Percentiles rank a stretch among this genome's conserved stretches.
Evolutionary conservation across 2,113 vertebrate genomes (phyloP).

Genomic region (Speoplatyrhinus poulsoni): DNA sequence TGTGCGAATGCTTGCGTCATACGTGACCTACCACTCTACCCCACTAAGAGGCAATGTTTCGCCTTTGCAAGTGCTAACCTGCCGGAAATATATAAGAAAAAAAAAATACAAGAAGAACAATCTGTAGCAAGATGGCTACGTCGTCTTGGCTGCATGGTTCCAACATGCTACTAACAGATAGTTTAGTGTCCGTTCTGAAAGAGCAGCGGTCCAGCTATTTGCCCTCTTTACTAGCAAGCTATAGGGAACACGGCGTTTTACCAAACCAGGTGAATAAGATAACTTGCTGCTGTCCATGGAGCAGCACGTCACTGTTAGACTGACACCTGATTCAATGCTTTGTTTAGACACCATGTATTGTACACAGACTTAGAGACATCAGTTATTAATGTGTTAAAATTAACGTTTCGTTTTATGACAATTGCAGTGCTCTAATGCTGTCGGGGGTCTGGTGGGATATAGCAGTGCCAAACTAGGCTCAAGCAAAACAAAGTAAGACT

Average conservation of each 20-base stretch:
- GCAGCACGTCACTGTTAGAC: too few species aligned
- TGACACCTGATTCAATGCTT: constrained; percentile 11
- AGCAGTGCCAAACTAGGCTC: constrained; percentile 80
- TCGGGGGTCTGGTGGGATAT: constrained; percentile 79
- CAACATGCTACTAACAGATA: constrained; percentile 72
- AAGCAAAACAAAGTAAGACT: constrained; percentile 83
- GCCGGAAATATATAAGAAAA: neutral
- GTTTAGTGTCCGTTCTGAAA: constrained; percentile 73
- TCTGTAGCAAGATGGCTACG: constrained; percentile 73
- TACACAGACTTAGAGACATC: neutral
- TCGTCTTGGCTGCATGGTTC: constrained; percentile 75
- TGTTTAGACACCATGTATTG: constrained; percentile 3
- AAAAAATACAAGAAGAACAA: neutral
- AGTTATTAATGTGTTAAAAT: neutral
- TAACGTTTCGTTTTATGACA: constrained; percentile 3
- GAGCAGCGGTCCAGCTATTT: constrained; percentile 73
- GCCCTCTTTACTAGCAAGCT: constrained; percentile 66
- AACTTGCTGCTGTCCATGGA: too few species aligned
- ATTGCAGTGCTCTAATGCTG: constrained; percentile 72
- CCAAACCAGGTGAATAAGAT: constrained; percentile 61
- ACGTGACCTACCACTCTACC: too few species aligned
- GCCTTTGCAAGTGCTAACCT: neutral
- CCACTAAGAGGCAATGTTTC: neutral
- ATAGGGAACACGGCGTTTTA: constrained; percentile 77
- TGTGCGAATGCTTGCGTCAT: too few species aligned